A percentile compares a stretch with the other conserved stretches of the same genome.
Evolutionary conservation across 1,140 invertebrate species (phyloP).

Genomic region (Aethina tumida): DNA sequence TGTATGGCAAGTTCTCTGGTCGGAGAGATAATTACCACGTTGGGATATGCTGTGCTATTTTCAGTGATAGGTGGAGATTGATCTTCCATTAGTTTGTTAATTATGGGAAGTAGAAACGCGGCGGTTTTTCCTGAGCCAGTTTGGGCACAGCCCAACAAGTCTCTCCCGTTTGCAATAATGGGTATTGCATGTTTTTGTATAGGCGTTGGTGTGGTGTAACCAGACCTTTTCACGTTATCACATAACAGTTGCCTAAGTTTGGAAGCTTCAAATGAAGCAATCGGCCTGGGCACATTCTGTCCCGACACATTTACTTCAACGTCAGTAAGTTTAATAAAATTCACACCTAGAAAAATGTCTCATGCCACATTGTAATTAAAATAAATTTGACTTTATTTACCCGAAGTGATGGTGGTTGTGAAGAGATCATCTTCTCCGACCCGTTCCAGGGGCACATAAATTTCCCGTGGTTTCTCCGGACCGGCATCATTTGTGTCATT

Average conservation of each 20-base stretch:
- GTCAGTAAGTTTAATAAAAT: conserved; percentile 79
- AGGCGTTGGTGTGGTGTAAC: conserved; percentile 82
- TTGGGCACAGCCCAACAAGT: conserved; percentile 96
- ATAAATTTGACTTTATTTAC: conserved; percentile 49
- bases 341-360: too few relatives aligned
- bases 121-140: conserved; percentile 93
- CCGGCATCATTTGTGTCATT: conserved; percentile 13
- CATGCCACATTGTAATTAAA: conserved; percentile 24
- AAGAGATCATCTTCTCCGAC: conserved; percentile 64
- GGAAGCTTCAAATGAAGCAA: conserved; percentile 61
- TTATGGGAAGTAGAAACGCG: conserved; percentile 87
- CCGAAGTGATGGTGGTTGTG: conserved; percentile 55
- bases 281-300: conserved; percentile 50
- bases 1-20: conserved; percentile 86
- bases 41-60: conserved; percentile 44
- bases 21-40: conserved; percentile 74
- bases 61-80: conserved; percentile 41
- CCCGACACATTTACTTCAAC: conserved; percentile 75
- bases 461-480: conserved; percentile 42
- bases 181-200: conserved; percentile 89
- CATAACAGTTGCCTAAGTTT: conserved; percentile 56
- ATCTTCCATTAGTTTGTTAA: conserved; percentile 55
- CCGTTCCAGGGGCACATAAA: conserved; percentile 75
- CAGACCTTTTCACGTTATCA: conserved; percentile 69
- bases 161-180: conserved; percentile 63